Conservation (phyloP, 2,888 invertebrate species). For the Heteromyza rotundicornis region DNA sequence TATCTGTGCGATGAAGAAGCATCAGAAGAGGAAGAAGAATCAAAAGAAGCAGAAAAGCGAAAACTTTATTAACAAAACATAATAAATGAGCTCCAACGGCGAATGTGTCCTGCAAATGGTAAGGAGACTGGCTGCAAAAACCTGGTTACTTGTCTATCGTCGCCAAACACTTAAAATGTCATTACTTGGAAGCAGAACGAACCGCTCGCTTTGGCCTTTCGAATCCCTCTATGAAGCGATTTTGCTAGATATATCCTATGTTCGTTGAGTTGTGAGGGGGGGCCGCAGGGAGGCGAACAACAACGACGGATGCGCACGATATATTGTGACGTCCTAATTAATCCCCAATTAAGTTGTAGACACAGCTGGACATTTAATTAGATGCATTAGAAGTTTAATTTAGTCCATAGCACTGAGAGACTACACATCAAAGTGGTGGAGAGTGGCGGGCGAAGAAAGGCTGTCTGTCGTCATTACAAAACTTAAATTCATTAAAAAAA, state of each 20-base stretch:
- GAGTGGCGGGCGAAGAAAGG: too few relatives aligned
- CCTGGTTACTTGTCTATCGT: too few relatives aligned
- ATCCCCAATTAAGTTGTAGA: constrained; percentile 47
- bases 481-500: too few relatives aligned
- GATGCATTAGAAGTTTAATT: constrained; percentile 23
- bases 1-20: constrained; percentile 10
- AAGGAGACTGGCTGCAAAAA: constrained; percentile 12
- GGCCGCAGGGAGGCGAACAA: neutral
- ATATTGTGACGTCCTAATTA: constrained; percentile 38
- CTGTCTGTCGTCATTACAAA: too few relatives aligned
- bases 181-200: constrained; percentile 10
- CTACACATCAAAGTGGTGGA: too few relatives aligned
- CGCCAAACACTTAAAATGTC: constrained; percentile 24
- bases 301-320: neutral
- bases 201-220: neutral
- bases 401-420: too few relatives aligned
- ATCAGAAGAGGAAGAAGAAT: too few relatives aligned
- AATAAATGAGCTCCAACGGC: constrained; percentile 25
- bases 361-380: constrained; percentile 41
- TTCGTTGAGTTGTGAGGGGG: too few relatives aligned
- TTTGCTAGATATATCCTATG: too few relatives aligned
- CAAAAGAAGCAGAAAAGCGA: too few relatives aligned
- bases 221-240: neutral
- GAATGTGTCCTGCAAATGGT: constrained; percentile 10
- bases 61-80: too few relatives aligned